A percentile compares a stretch with the other conserved stretches of the same genome.
Conservation (phyloP, 2,888 invertebrate species). For the Lepidochrysops patricia region DNA sequence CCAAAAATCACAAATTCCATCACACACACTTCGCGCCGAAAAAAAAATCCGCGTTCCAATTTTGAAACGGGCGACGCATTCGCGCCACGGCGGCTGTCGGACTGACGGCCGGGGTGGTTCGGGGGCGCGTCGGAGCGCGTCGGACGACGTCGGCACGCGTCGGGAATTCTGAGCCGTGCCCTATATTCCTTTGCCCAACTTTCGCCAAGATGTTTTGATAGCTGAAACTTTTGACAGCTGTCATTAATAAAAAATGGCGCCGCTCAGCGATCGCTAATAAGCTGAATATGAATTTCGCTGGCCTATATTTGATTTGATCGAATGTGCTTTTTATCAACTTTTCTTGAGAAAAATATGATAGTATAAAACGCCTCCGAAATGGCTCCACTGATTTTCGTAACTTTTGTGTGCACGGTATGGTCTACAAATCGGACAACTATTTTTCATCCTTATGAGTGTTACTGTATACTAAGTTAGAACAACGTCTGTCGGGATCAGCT, state of each 20-base stretch:
- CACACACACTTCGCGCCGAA: slow-evolving; percentile 15
- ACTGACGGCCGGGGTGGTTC: slow-evolving; percentile 5
- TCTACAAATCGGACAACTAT: too few relatives aligned
- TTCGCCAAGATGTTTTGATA: slow-evolving; percentile 8
- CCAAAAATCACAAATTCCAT: neutral
- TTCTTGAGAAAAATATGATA: too few relatives aligned
- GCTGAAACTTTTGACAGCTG: slow-evolving; percentile 10
- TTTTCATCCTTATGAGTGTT: too few relatives aligned
- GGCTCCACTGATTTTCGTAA: too few relatives aligned
- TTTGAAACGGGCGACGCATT: neutral
- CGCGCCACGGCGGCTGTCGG: neutral
- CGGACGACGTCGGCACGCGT: neutral
- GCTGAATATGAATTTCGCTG: neutral
- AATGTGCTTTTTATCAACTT: too few relatives aligned
- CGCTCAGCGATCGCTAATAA: neutral
- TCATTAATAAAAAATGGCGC: slow-evolving; percentile 6
- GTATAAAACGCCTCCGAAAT: too few relatives aligned
- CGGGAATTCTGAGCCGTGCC: neutral
- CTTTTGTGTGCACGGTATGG: too few relatives aligned
- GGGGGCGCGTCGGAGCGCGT: neutral
- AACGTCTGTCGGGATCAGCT: too few relatives aligned
- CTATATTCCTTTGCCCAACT: slow-evolving; percentile 11
- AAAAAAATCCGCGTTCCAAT: slow-evolving; percentile 8
- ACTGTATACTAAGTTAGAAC: too few relatives aligned
- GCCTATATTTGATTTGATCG: too few relatives aligned